phyloP scores from a whole-genome alignment of 2,888 invertebrate species.

The Lycaena phlaeas region DNA sequence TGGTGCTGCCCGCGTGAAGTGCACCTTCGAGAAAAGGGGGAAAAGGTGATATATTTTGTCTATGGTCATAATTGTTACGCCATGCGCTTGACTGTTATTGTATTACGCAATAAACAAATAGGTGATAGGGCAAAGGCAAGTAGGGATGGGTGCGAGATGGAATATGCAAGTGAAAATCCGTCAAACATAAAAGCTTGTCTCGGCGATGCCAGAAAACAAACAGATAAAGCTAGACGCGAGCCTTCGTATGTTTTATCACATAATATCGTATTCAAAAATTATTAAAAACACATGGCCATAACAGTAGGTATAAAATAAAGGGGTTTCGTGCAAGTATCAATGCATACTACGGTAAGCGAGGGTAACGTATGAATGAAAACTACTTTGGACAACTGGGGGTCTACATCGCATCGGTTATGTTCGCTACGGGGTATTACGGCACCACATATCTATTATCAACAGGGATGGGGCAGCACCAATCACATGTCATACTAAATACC shows the following conservation, averaged over 20 bases:
- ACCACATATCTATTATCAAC: conserved; percentile 56
- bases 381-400: conserved; percentile 25
- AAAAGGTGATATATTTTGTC: conserved; percentile 30
- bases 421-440: conserved; percentile 46
- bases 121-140: conserved; percentile 57
- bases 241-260: not conserved
- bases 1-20: conserved; percentile 63
- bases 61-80: conserved; percentile 39
- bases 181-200: conserved; percentile 43
- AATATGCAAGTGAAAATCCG: conserved; percentile 37
- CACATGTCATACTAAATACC: conserved; percentile 53
- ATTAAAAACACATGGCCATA: conserved; percentile 2
- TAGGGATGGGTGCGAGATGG: conserved; percentile 61
- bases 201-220: conserved; percentile 74
- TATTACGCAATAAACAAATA: conserved; percentile 34
- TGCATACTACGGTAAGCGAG: conserved; percentile 9
- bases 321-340: conserved; percentile 34
- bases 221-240: conserved; percentile 65
- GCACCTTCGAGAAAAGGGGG: conserved; percentile 39
- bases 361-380: conserved; percentile 6
- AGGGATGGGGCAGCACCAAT: conserved; percentile 69
- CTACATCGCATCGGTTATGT: conserved; percentile 34
- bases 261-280: not conserved
- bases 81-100: conserved; percentile 60
- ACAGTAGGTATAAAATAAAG: conserved; percentile 15